A percentile compares a stretch with the other conserved stretches of the same genome.
Evolutionary conservation across 2,797 vertebrate genomes (phyloP).

Genomic region (Malurus splendens): DNA sequence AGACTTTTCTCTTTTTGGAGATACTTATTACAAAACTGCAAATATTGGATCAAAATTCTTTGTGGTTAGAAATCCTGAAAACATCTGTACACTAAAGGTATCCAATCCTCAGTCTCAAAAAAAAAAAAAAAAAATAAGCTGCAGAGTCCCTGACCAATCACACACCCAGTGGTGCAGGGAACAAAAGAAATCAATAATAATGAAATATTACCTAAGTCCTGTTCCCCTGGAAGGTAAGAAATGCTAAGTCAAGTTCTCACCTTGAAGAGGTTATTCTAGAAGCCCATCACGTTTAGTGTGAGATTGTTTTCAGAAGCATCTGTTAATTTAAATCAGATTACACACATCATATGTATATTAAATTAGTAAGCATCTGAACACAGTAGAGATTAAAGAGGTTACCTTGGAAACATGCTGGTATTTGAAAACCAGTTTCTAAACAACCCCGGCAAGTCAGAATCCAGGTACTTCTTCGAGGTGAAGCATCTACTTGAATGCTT

Average conservation of each 20-base stretch:
- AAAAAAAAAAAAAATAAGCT: background rate
- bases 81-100: background rate
- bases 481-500: background rate
- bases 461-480: background rate
- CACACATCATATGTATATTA: background rate
- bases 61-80: background rate
- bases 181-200: background rate
- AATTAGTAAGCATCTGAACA: background rate
- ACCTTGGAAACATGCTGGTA: constrained; percentile 11
- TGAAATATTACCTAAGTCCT: background rate
- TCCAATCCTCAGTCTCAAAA: background rate
- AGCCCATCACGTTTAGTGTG: background rate
- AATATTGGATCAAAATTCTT: background rate
- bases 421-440: background rate
- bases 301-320: background rate
- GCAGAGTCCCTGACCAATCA: background rate
- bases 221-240: background rate
- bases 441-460: background rate
- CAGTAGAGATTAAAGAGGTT: constrained; percentile 4
- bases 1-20: background rate
- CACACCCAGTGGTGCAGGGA: background rate
- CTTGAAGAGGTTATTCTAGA: background rate
- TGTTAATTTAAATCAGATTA: constrained; percentile 20
- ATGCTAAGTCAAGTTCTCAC: background rate
- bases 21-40: background rate